Percentiles rank a stretch among this genome's conserved stretches.
Conservation (phyloP, 1,140 invertebrate species). For the Lordiphosa mommai region DNA sequence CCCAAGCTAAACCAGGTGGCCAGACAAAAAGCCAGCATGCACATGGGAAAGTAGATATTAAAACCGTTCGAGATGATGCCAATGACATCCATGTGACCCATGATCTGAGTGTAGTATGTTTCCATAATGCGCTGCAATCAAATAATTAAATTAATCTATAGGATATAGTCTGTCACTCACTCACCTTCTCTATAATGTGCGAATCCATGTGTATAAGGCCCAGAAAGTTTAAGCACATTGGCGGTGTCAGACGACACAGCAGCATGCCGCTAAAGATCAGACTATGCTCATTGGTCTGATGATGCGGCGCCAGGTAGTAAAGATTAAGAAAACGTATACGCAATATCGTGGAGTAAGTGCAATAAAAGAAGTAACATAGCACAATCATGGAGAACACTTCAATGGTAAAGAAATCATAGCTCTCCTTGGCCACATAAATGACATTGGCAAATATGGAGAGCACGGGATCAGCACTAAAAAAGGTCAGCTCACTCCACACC, state of each 20-base stretch:
- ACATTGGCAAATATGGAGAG: slow-evolving; percentile 97
- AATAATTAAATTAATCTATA: slow-evolving; percentile 83
- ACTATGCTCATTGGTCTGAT: slow-evolving; percentile 99
- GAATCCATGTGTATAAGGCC: slow-evolving; percentile 99
- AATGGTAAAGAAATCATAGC: slow-evolving; percentile 96
- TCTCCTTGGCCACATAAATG: slow-evolving; percentile 88
- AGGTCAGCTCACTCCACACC: slow-evolving; percentile 99
- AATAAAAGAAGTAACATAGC: slow-evolving; percentile 97
- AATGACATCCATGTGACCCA: slow-evolving; percentile 99
- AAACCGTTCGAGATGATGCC: slow-evolving; percentile 98
- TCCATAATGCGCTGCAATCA: slow-evolving; percentile 64
- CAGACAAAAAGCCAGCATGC: slow-evolving; percentile 95
- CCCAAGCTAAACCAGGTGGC: slow-evolving; percentile 98
- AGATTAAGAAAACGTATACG: slow-evolving; percentile 97
- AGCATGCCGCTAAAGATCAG: slow-evolving; percentile 99
- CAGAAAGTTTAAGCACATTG: slow-evolving; percentile 98
- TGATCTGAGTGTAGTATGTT: slow-evolving; percentile 87
- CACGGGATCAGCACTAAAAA: slow-evolving; percentile 94
- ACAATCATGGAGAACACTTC: slow-evolving; percentile 94
- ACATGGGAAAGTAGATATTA: slow-evolving; percentile 99
- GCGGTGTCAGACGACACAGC: slow-evolving; percentile 97
- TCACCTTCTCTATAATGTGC: slow-evolving; percentile 90
- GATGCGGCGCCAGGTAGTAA: slow-evolving; percentile 97
- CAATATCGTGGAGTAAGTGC: slow-evolving; percentile 98
- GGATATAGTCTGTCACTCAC: neutral